phyloP scores from a whole-genome alignment of 53 echinoderm and acorn worm species.

The Henricia sp. region DNA sequence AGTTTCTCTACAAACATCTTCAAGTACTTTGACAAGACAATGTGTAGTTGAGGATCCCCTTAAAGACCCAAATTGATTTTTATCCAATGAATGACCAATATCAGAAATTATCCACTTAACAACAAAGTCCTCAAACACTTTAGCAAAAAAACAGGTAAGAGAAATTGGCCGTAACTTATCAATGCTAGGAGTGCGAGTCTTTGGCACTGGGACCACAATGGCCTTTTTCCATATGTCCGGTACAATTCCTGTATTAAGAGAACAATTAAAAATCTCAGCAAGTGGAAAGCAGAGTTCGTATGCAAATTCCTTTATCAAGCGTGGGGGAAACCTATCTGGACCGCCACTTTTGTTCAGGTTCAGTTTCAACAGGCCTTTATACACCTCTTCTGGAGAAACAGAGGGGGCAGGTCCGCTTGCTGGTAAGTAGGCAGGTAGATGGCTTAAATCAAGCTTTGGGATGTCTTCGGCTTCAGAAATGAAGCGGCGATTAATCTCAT shows the following conservation, averaged over 20 bases:
- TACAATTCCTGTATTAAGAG: background rate
- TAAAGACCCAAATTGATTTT: constrained; percentile 29
- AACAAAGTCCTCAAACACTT: constrained; percentile 20
- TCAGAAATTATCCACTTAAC: constrained; percentile 18
- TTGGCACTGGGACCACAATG: constrained; percentile 6
- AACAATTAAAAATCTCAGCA: background rate
- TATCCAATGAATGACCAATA: constrained; percentile 3
- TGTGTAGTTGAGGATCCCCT: constrained; percentile 26
- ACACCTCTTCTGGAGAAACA: background rate
- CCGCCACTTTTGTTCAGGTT: background rate
- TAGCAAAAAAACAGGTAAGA: constrained; percentile 21
- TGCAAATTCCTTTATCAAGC: background rate
- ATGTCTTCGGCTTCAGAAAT: background rate
- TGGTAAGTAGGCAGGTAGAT: background rate
- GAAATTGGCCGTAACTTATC: constrained; percentile 39
- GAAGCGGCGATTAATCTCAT: constrained; percentile 38
- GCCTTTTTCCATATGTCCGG: constrained; percentile 19
- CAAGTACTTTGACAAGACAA: constrained; percentile 12
- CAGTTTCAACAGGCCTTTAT: background rate
- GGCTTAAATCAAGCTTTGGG: background rate
- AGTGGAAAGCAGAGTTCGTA: background rate
- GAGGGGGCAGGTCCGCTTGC: background rate
- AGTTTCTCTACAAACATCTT: background rate
- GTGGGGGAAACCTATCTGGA: background rate
- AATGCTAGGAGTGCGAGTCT: background rate